Conservation (phyloP, 2,888 invertebrate species). For the Meta bourneti region DNA sequence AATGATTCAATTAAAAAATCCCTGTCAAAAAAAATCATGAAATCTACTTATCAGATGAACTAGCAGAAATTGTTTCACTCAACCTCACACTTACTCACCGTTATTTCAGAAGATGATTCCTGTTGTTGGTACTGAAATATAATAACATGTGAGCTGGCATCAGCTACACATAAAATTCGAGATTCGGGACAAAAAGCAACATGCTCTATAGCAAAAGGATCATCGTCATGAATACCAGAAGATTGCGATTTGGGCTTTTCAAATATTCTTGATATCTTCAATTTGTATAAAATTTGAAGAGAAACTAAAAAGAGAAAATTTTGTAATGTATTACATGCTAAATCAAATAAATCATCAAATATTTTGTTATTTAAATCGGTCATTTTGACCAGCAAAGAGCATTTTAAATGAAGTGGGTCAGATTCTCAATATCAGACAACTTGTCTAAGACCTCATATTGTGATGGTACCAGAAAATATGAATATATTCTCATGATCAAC, state of each 20-base stretch:
- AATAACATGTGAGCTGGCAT: slow-evolving; percentile 95
- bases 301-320: slow-evolving; percentile 84
- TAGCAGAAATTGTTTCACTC: background rate
- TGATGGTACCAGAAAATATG: too few species aligned
- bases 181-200: slow-evolving; percentile 96
- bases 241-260: slow-evolving; percentile 85
- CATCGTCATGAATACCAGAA: slow-evolving; percentile 84
- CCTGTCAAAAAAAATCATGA: too few species aligned
- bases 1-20: too few species aligned
- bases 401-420: too few species aligned
- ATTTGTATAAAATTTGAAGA: slow-evolving; percentile 96
- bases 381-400: too few species aligned
- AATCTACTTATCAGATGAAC: background rate
- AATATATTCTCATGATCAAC: too few species aligned
- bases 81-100: slow-evolving; percentile 78
- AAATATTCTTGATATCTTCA: slow-evolving; percentile 96
- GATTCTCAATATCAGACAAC: too few species aligned
- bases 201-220: slow-evolving; percentile 93
- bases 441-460: too few species aligned
- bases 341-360: background rate
- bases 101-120: slow-evolving; percentile 73
- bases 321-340: background rate
- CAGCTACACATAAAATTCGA: slow-evolving; percentile 92
- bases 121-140: slow-evolving; percentile 86
- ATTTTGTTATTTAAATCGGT: background rate